Evolutionary conservation across 2,888 invertebrate species (phyloP).

Genomic region (Tolmerus cingulatus): DNA sequence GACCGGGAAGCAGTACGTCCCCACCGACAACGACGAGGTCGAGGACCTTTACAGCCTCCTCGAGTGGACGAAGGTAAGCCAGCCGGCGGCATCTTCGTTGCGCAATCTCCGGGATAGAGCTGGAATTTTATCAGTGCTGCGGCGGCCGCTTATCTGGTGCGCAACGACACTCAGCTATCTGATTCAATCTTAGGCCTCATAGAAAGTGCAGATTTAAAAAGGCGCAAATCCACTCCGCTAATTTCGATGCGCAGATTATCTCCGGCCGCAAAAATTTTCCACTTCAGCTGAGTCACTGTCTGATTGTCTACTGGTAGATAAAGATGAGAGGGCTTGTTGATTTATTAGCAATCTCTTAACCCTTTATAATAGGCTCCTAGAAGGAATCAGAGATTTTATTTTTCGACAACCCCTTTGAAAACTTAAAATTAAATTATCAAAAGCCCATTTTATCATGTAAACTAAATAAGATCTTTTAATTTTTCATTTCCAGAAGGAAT

Average conservation of each 20-base stretch:
- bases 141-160: neutral
- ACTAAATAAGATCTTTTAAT: neutral
- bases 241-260: neutral
- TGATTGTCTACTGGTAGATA: neutral
- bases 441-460: neutral
- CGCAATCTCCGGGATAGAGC: neutral
- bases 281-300: neutral
- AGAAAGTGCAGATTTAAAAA: neutral
- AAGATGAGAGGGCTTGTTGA: neutral
- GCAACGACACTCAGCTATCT: neutral
- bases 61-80: constrained; percentile 60
- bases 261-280: neutral
- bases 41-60: constrained; percentile 93
- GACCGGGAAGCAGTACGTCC: constrained; percentile 79
- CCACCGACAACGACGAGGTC: constrained; percentile 91
- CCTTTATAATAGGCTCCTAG: too few relatives aligned
- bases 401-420: too few relatives aligned
- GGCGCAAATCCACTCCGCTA: neutral
- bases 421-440: neutral
- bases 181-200: neutral
- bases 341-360: neutral
- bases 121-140: constrained; percentile 18
- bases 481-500: constrained; percentile 63
- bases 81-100: neutral
- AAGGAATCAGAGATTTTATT: too few relatives aligned